Percentiles rank a stretch among this genome's conserved stretches.
Evolutionary conservation across 2,888 invertebrate species (phyloP).

Genomic region (Parasteatoda lunata): DNA sequence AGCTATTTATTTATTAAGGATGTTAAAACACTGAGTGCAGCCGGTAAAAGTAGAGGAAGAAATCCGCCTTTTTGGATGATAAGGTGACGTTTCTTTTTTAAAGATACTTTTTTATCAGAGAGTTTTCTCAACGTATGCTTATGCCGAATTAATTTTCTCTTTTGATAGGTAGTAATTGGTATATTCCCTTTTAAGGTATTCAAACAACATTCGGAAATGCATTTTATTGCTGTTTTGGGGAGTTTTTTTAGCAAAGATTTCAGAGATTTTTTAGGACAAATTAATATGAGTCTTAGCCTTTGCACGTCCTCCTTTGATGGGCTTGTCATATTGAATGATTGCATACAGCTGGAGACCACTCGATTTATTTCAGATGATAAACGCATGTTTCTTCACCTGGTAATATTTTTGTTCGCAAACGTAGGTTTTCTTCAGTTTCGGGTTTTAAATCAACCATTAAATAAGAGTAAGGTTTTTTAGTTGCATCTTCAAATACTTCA

Average conservation of each 20-base stretch:
- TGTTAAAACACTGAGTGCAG: conserved; percentile 1
- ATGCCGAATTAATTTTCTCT: background rate
- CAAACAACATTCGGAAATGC: background rate
- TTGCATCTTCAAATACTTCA: conserved; percentile 21
- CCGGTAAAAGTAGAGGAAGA: background rate
- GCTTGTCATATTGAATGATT: background rate
- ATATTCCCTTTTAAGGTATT: conserved; percentile 10
- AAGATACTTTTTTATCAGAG: background rate
- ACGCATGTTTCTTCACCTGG: conserved; percentile 11
- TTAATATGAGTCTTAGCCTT: background rate
- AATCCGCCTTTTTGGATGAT: background rate
- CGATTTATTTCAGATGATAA: conserved; percentile 2
- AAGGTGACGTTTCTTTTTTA: background rate
- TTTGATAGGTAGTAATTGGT: background rate
- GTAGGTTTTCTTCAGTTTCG: conserved; percentile 1
- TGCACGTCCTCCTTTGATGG: conserved; percentile 4
- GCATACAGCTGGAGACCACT: background rate
- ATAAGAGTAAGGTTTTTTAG: conserved; percentile 3
- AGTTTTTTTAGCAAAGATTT: background rate
- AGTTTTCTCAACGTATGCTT: background rate
- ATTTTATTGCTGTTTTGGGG: background rate
- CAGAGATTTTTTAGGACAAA: background rate
- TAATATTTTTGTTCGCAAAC: conserved; percentile 6
- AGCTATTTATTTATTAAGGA: background rate
- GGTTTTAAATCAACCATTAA: background rate